A percentile compares a stretch with the other conserved stretches of the same genome.
These are phyloP conservation scores for Leptopterna dolabrata DNA, from an alignment of 2,888 invertebrate genomes.

Conservation along the genomic window DNA sequence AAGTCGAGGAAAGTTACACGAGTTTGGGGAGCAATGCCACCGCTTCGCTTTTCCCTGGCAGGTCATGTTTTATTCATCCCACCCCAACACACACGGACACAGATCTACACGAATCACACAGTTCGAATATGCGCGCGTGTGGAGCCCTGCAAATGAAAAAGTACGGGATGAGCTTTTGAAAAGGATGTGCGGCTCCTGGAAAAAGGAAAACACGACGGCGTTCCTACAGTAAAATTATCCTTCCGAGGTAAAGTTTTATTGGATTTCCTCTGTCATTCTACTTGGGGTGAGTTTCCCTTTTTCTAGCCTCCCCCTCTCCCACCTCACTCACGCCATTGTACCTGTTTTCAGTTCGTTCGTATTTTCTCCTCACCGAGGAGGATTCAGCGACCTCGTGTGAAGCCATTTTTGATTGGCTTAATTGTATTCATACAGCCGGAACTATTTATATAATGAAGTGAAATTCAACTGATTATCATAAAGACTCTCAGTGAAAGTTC, in stretches of 20 bases:
- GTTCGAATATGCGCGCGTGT: slow-evolving; percentile 5
- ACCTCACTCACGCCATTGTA: neutral
- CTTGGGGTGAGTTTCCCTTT: neutral
- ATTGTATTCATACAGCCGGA: too few species aligned
- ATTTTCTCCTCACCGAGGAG: too few species aligned
- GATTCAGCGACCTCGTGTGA: too few species aligned
- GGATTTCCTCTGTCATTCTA: slow-evolving; percentile 14
- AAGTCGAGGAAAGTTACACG: neutral
- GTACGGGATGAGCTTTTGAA: slow-evolving; percentile 24
- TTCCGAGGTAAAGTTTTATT: slow-evolving; percentile 27
- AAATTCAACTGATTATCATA: too few species aligned
- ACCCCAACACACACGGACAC: neutral
- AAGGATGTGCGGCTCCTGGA: slow-evolving; percentile 8
- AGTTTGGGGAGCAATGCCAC: neutral
- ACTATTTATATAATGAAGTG: too few species aligned
- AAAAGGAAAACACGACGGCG: neutral
- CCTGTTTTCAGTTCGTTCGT: slow-evolving; percentile 18
- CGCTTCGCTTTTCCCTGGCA: neutral
- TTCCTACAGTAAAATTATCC: slow-evolving; percentile 31
- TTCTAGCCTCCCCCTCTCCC: neutral
- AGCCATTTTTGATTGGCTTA: too few species aligned
- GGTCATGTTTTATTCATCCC: slow-evolving; percentile 20
- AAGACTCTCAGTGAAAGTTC: too few species aligned
- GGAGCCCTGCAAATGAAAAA: slow-evolving; percentile 10
- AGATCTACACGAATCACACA: neutral